These are phyloP conservation scores for Tetragonisca angustula DNA, from an alignment of 2,888 invertebrate species.

Conservation along the genomic window DNA sequence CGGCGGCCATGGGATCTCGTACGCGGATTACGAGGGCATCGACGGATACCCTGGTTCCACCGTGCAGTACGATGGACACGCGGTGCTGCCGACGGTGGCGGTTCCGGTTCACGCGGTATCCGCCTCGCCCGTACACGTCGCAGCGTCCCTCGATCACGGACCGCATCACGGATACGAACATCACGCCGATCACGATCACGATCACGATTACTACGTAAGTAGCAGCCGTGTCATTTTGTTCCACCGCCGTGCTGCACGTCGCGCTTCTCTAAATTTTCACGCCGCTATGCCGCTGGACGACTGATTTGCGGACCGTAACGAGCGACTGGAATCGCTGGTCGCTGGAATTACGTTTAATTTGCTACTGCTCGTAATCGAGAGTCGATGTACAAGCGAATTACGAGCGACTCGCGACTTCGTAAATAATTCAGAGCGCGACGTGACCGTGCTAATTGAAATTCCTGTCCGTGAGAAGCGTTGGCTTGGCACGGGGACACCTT, in stretches of 20 bases:
- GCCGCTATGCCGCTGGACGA: too few relatives aligned
- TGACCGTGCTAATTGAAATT: slow-evolving; percentile 61
- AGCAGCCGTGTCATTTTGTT: slow-evolving; percentile 2
- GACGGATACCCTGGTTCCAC: slow-evolving; percentile 74
- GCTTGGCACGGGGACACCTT: slow-evolving; percentile 49
- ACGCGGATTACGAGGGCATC: slow-evolving; percentile 77
- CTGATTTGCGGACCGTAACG: too few relatives aligned
- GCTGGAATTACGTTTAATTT: too few relatives aligned
- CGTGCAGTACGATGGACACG: slow-evolving; percentile 76
- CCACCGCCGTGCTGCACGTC: too few relatives aligned
- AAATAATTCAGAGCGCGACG: slow-evolving; percentile 5
- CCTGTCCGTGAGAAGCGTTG: slow-evolving; percentile 44
- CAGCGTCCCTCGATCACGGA: slow-evolving; percentile 65
- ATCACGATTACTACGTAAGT: slow-evolving; percentile 82
- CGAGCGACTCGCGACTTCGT: neutral
- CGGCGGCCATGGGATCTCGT: slow-evolving; percentile 77
- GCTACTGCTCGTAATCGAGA: too few relatives aligned
- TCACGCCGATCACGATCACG: slow-evolving; percentile 75
- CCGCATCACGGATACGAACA: slow-evolving; percentile 66
- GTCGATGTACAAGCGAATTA: too few relatives aligned
- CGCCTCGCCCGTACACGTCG: slow-evolving; percentile 78
- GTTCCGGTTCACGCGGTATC: slow-evolving; percentile 82
- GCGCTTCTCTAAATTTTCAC: too few relatives aligned
- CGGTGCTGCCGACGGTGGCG: slow-evolving; percentile 79
- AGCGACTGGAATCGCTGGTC: too few relatives aligned